Evolutionary conservation across 2,113 vertebrate genomes (phyloP), one percentile per base, ranked within the genome.

Genomic region (Pavo muticus): DNA sequence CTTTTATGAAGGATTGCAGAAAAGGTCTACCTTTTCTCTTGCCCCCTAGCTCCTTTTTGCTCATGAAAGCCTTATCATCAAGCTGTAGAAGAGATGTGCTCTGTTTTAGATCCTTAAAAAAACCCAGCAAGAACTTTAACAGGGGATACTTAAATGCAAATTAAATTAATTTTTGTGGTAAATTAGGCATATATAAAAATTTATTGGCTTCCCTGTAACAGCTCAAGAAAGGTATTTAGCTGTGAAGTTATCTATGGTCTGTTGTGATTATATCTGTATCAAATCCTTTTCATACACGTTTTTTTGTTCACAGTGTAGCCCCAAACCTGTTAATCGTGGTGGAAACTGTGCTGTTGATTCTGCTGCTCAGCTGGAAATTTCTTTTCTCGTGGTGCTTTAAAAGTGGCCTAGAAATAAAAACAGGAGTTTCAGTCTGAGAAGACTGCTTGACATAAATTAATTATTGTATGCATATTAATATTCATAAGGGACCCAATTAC

Each of bases 401-500:
- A 86, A 88, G 60, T 56, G 80, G 39, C 90, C 78, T 76, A 93
- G 84, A 86, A 84, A 80, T 50, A 50, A 35, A 84, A 77, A 47
- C 60, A 68, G 39, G 60, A 74, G 52, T 74, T 94, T 65, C 21
- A 7, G 35, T 60, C 39, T 71, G 80, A 86, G 83, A 91, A 86
- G 79, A 80, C 25, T 90, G 69, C 56, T 90, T 90, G 80, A 91
- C 67, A 52, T 72, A 59, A 45, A 93, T 90, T 91, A 90, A 95
- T 93, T 94, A 87, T 88, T 92, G 77, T 93, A 92, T n/a, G 14
- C 10, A 35, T 59, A 90, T 96, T 94, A 94, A 96, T 96, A 96
- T 96, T 96, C 76, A 95, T 96, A 84, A 93, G 39, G 45, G 54
- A 75, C 56, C 65, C 72, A 94, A 95, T 96, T 95, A 96, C 59